A percentile compares a stretch with the other conserved stretches of the same genome.
phyloP scores from a whole-genome alignment of 2,113 vertebrate genomes.

The Gallinago paraguaiae region DNA sequence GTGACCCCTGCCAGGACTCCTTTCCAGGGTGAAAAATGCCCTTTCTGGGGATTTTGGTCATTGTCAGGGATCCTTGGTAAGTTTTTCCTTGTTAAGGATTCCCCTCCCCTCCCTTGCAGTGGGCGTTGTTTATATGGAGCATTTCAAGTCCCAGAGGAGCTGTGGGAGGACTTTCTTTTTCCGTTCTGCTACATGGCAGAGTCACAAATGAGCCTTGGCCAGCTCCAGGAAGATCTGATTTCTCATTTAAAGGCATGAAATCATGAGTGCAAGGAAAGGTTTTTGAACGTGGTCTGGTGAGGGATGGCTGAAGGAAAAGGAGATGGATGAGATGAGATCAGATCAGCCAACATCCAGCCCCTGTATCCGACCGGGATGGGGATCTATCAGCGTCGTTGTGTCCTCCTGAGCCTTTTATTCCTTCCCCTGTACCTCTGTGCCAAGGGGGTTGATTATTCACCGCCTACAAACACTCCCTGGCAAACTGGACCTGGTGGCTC shows the following conservation, averaged over 20 bases:
- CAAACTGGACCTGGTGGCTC: background rate
- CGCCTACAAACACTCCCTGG: background rate
- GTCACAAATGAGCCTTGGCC: conserved; percentile 64
- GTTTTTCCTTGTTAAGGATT: conserved; percentile 64
- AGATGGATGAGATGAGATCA: background rate
- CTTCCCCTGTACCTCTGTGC: background rate
- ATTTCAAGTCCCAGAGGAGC: conserved; percentile 69
- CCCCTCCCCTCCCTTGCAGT: conserved; percentile 69
- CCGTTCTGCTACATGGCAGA: conserved; percentile 65
- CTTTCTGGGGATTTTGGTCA: background rate
- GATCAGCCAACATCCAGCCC: background rate
- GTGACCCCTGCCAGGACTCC: background rate
- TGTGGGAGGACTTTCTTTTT: conserved; percentile 70
- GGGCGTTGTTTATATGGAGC: conserved; percentile 71
- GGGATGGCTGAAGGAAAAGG: background rate
- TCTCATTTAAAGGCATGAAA: conserved; percentile 53
- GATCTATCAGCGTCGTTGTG: background rate
- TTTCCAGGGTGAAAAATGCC: background rate
- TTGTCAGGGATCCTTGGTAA: conserved; percentile 51
- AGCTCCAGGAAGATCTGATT: conserved; percentile 45
- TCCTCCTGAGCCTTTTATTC: background rate
- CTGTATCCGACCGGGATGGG: background rate
- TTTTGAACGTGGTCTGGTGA: background rate
- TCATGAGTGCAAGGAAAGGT: background rate
- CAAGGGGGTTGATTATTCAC: background rate